phyloP scores from a whole-genome alignment of 2,113 vertebrate genomes.

The Paratilapia polleni region DNA sequence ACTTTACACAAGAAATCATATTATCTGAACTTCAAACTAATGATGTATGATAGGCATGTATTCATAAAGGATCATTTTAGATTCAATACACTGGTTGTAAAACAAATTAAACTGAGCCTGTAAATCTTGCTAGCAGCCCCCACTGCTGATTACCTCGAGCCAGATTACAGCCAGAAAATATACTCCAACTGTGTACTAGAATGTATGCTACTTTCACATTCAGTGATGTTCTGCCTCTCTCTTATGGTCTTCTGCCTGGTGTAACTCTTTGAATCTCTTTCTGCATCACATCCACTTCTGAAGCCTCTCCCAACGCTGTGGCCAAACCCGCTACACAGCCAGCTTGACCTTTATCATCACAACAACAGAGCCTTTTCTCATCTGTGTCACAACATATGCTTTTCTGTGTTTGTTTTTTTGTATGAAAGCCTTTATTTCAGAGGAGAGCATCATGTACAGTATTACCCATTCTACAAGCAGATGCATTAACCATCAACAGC shows the following conservation, averaged over 20 bases:
- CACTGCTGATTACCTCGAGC: neutral
- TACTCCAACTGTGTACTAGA: neutral
- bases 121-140: neutral
- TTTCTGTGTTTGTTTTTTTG: neutral
- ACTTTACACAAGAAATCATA: no score
- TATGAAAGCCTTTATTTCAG: neutral
- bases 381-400: slow-evolving; percentile 7
- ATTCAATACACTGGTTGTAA: neutral
- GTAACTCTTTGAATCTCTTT: slow-evolving; percentile 11
- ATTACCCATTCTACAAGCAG: neutral
- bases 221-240: neutral
- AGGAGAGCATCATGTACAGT: neutral
- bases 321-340: slow-evolving; percentile 12
- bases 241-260: neutral
- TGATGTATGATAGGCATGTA: no score
- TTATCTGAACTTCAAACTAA: no score
- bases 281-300: slow-evolving; percentile 6
- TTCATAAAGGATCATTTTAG: neutral
- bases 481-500: slow-evolving; percentile 11
- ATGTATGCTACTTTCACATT: neutral
- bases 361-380: slow-evolving; percentile 23
- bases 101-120: neutral
- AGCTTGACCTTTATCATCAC: slow-evolving; percentile 37
- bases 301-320: slow-evolving; percentile 22
- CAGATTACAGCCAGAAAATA: neutral